Evolutionary conservation across 2,797 vertebrate genomes (phyloP), one percentile per base, ranked within the genome.

Genomic region (Danio kyathit): DNA sequence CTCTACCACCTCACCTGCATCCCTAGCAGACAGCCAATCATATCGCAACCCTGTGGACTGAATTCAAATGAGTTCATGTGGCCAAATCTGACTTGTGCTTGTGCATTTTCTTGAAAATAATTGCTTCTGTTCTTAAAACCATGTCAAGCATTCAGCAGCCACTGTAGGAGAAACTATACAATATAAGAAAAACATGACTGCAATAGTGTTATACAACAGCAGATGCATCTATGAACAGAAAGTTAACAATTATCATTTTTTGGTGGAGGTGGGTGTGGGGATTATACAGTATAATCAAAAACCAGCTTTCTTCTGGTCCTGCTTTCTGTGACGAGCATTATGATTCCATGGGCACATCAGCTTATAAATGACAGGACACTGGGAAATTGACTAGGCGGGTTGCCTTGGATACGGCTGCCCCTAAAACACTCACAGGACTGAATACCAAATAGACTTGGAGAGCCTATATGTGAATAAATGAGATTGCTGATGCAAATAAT

Each of bases 331-430:
- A 64, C 16, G 21, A 60, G 57, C 60, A 71, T 73, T 69, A 73
- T 49, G 52, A 73, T 81, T 71, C 67, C 81, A 74, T 71, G 79
- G 59, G 40, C 75, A 74, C 12, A 51, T 56, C 66, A 29, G 52
- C 59, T 77, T 82, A 65, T 59, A 70, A 83, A 82, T 49, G 70
- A 48, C 71, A 78, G 51, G 60, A 79, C 64, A 56, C 74, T 82
- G 79, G 80, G 67, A 85, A 83, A 83, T 83, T 81, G 79, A 76
- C 66, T 64, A 13, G 67, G 29, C 16, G 12, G 46, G 83, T 87
- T 85, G 79, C 82, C 83, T 81, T 83, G 86, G 86, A 76, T 83
- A 85, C 79, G 0, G 70, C 64, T 82, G 72, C 60, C 66, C 79
- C 69, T 76, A 74, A 76, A 80, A 57, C 79, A 71, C 16, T 51